Percentiles rank a stretch among this genome's conserved stretches.
phyloP scores from a whole-genome alignment of 2,797 vertebrate genomes.

The Gobionotothen gibberifrons region DNA sequence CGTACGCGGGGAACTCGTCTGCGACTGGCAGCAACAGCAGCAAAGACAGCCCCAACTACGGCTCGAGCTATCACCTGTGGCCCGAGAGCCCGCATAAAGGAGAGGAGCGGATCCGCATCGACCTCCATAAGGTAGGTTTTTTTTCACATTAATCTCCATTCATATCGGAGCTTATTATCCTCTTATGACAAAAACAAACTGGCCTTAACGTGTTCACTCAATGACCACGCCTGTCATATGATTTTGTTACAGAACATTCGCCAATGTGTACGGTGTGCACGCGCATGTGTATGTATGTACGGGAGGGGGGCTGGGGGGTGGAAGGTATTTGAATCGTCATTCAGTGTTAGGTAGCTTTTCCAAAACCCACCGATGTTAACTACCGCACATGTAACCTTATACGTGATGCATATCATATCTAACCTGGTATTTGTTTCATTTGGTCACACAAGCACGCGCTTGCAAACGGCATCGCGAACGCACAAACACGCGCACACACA shows the following conservation, averaged over 20 bases:
- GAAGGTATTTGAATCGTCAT: conserved; percentile 25
- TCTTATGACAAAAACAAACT: conserved; percentile 36
- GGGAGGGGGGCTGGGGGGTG: neutral
- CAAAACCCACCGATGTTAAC: conserved; percentile 22
- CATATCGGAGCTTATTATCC: conserved; percentile 9
- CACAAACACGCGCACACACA: conserved; percentile 64
- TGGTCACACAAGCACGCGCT: conserved; percentile 26
- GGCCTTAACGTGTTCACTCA: conserved; percentile 50
- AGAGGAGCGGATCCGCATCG: conserved; percentile 81
- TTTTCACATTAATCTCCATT: conserved; percentile 5
- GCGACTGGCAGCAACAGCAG: conserved; percentile 78
- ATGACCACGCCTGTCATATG: conserved; percentile 79
- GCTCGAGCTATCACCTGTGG: conserved; percentile 87
- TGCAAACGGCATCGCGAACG: conserved; percentile 21
- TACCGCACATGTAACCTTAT: conserved; percentile 24
- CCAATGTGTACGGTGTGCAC: conserved; percentile 30
- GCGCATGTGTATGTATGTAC: conserved; percentile 28
- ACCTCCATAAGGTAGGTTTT: conserved; percentile 79
- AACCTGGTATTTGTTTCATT: conserved; percentile 41
- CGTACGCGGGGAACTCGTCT: conserved; percentile 79
- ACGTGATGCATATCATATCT: conserved; percentile 27
- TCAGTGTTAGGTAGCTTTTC: conserved; percentile 24
- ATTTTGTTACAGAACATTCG: conserved; percentile 52
- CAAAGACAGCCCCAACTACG: conserved; percentile 83
- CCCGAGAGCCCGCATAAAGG: conserved; percentile 83